Conservation (phyloP, 92 coral and sea anemone genomes). For the Bergia sp. region DNA sequence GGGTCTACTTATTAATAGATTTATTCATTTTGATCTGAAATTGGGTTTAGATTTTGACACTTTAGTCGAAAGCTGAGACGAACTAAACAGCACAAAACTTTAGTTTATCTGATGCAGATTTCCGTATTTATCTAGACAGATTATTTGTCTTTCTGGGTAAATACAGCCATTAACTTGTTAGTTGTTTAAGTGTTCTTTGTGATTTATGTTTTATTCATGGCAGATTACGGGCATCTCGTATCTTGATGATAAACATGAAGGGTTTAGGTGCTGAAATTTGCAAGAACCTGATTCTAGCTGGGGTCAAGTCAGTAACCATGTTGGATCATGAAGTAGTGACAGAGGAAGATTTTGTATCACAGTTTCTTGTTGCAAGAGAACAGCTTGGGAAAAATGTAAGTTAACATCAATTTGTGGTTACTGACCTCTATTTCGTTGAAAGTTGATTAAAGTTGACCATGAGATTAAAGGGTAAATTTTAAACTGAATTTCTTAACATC, state of each 20-base stretch:
- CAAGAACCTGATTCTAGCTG: slow-evolving; percentile 94
- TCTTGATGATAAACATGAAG: slow-evolving; percentile 83
- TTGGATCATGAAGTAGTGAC: slow-evolving; percentile 75
- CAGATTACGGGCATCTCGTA: slow-evolving; percentile 88
- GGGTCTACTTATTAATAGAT: too few relatives aligned
- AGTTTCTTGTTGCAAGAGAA: slow-evolving; percentile 85
- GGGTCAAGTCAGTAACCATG: slow-evolving; percentile 90
- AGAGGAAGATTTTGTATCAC: slow-evolving; percentile 88
- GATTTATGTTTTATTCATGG: not conserved
- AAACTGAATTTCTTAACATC: too few relatives aligned
- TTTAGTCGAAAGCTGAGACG: too few relatives aligned
- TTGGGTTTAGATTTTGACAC: too few relatives aligned
- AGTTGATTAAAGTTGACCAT: too few relatives aligned
- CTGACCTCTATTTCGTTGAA: not conserved
- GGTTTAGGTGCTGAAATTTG: slow-evolving; percentile 99
- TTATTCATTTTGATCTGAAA: too few relatives aligned
- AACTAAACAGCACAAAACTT: too few relatives aligned
- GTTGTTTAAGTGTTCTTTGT: not conserved
- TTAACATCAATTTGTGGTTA: not conserved
- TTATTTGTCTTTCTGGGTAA: too few relatives aligned
- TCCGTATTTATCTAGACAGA: too few relatives aligned
- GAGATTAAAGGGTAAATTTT: too few relatives aligned
- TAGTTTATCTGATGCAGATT: too few relatives aligned
- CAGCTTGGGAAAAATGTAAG: slow-evolving; percentile 95
- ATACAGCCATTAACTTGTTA: not conserved